Evolutionary conservation across 2,797 vertebrate species (phyloP), one percentile per base, ranked within the genome.

Genomic region (Gambelia wislizenii): DNA sequence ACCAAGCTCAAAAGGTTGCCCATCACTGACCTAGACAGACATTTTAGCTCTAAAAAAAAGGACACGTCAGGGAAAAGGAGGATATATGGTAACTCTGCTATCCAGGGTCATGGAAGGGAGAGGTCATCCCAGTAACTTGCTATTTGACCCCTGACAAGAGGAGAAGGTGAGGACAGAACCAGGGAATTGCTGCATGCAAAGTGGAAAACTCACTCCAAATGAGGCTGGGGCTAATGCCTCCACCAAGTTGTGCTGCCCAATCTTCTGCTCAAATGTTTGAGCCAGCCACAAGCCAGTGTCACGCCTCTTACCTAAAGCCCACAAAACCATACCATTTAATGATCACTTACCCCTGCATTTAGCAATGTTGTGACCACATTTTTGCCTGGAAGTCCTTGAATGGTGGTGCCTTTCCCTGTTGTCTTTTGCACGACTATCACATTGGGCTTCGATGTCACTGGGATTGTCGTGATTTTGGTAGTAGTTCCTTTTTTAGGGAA

Each of bases 341-440:
- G 42, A 8, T 54, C 79, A 96, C 98, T 98, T 96, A 99, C 99
- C 97, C 98, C 99, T 2, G 99, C 98, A 6, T 99, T 99, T 89
- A 99, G 91, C 90, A 99, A 96, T 0, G 99, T 99, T 52, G 99
- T 99, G 87, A 99, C 98, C 87, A 99, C 98, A 2, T 99, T 99
- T 97, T 99, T 99, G 88, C 98, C 98, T 0, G 99, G 98, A 91
- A 99, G 97, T 5, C 99, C 99, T 93, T 99, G 99, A 93, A 99
- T 99, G 90, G 99, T 99, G 0, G 99, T 98, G 93, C 99, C 99
- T 96, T 99, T 99, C 49, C 99, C 99, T 0, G 98, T 98, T 42
- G 98, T 99, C 91, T 99, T 99, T 96, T 99, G 99, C 88, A 99
- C 99, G 93, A 99, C 99, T 6, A 99, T 99, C 91, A 99, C 99